phyloP scores from a whole-genome alignment of 2,113 vertebrate genomes.

The Ciconia boyciana region DNA sequence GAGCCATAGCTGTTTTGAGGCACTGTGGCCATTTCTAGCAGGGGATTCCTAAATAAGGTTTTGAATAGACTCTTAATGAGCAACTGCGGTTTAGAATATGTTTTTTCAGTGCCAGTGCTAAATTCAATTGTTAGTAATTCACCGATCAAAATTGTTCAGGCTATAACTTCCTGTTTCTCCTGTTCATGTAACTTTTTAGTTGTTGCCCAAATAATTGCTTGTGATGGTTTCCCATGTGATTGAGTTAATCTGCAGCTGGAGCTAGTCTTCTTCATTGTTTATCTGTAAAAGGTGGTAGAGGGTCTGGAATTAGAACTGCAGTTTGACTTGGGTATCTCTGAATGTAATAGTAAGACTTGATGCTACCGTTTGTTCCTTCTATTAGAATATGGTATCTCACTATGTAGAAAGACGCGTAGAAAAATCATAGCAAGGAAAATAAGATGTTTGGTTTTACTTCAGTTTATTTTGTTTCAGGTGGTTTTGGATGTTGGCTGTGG shows the following conservation, averaged over 20 bases:
- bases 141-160: not conserved
- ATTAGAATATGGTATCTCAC: not conserved
- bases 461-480: constrained; percentile 68
- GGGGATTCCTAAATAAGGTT: not conserved
- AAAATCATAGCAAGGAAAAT: not conserved
- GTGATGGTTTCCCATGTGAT: not conserved
- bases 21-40: not conserved
- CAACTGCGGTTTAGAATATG: not conserved
- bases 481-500: constrained; percentile 98
- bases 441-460: too few relatives aligned
- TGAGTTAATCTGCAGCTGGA: not conserved
- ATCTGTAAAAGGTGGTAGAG: not conserved
- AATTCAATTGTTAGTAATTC: not conserved
- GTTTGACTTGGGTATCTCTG: not conserved
- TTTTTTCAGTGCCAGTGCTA: not conserved
- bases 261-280: not conserved
- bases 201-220: not conserved
- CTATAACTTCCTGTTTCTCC: not conserved
- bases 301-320: not conserved
- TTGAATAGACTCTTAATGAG: not conserved
- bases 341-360: not conserved
- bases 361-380: not conserved
- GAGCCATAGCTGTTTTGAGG: not conserved
- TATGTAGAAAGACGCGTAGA: not conserved
- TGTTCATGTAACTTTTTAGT: not conserved